Evolutionary conservation across 2,113 vertebrate species (phyloP).

Genomic region (Genyomyrus donnyi): DNA sequence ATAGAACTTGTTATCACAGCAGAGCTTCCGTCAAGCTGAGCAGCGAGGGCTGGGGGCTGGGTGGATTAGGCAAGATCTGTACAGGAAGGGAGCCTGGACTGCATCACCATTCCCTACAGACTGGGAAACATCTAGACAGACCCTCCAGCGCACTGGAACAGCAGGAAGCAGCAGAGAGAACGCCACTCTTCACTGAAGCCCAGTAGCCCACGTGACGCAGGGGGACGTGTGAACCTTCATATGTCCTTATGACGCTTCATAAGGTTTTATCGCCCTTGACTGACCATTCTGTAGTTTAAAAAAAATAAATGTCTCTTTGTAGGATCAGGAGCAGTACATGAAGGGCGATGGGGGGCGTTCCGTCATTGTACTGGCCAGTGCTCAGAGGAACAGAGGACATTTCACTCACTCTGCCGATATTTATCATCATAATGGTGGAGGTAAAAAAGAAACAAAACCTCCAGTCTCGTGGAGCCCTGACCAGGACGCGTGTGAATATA

Average conservation of each 20-base stretch:
- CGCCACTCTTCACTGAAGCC: neutral
- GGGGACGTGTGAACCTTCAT: neutral
- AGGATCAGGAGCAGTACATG: neutral
- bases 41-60: neutral
- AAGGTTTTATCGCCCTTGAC: neutral
- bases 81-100: neutral
- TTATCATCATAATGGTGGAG: slow-evolving; percentile 10
- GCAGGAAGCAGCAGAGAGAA: neutral
- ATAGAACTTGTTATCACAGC: neutral
- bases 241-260: neutral
- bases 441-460: neutral
- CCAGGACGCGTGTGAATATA: neutral
- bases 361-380: neutral
- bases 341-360: neutral
- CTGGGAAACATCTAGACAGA: neutral
- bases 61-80: neutral
- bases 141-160: neutral
- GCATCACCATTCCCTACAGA: neutral
- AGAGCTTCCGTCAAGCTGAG: neutral
- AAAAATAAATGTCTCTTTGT: neutral
- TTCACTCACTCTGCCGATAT: neutral
- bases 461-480: neutral
- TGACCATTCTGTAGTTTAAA: neutral
- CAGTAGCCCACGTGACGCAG: neutral
- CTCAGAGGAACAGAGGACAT: neutral